These are phyloP conservation scores for Maylandia zebra DNA, from an alignment of 2,113 vertebrate genomes.

Conservation along the genomic window DNA sequence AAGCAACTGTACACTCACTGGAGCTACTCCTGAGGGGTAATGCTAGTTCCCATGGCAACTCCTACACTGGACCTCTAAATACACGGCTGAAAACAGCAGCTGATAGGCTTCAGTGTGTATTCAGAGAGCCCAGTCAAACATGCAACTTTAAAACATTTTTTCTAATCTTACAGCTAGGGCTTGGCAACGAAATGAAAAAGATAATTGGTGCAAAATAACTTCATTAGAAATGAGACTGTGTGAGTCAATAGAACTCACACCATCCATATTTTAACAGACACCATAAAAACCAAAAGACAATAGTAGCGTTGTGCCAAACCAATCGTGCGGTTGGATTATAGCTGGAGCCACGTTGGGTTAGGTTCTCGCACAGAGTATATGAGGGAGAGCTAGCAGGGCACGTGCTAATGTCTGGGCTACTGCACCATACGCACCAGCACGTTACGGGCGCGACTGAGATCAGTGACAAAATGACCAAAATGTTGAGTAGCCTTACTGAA, in stretches of 20 bases:
- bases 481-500: neutral
- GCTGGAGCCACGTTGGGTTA: neutral
- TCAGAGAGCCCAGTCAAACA: slow-evolving; percentile 6
- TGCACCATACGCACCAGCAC: neutral
- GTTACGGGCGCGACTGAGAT: fast-evolving
- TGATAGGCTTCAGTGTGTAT: slow-evolving; percentile 21
- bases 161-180: neutral
- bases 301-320: neutral
- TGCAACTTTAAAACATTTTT: neutral
- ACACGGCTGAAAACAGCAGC: slow-evolving; percentile 43
- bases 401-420: neutral
- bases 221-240: fast-evolving
- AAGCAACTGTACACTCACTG: slow-evolving; percentile 43
- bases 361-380: neutral
- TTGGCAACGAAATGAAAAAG: neutral
- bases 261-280: fast-evolving
- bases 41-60: slow-evolving; percentile 63
- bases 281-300: neutral
- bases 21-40: slow-evolving; percentile 45
- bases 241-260: neutral
- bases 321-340: neutral
- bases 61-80: slow-evolving; percentile 39
- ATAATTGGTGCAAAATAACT: neutral
- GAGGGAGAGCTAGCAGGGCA: neutral
- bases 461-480: neutral